Percentiles rank a stretch among this genome's conserved stretches.
These are phyloP conservation scores for Parascotia fuliginaria DNA, from an alignment of 2,888 invertebrate genomes.

Conservation along the genomic window DNA sequence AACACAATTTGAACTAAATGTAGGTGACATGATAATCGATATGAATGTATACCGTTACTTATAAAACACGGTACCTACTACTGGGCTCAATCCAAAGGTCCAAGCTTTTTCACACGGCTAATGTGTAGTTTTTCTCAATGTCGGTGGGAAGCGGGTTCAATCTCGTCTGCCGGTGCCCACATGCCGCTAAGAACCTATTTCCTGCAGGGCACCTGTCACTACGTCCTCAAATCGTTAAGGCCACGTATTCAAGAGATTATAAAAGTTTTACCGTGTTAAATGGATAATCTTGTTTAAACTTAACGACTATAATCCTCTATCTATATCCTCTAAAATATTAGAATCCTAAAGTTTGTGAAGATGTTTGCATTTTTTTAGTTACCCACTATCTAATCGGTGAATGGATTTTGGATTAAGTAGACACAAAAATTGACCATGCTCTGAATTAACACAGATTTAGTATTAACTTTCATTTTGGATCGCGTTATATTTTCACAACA, in stretches of 20 bases:
- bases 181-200: slow-evolving; percentile 37
- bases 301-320: no score
- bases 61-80: background rate
- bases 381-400: no score
- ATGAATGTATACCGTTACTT: background rate
- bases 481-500: no score
- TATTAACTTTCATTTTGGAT: no score
- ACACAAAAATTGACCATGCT: no score
- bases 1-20: no score
- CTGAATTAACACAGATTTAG: no score
- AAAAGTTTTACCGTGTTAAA: background rate
- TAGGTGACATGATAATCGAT: no score
- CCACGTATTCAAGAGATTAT: slow-evolving; percentile 20
- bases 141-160: slow-evolving; percentile 11
- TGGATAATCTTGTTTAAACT: background rate
- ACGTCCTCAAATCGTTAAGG: slow-evolving; percentile 22
- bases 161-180: slow-evolving; percentile 20
- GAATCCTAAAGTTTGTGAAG: no score
- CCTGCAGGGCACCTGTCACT: slow-evolving; percentile 42
- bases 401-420: no score
- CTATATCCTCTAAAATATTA: no score
- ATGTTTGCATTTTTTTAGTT: no score
- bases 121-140: slow-evolving; percentile 13
- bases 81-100: background rate
- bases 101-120: slow-evolving; percentile 9